Conservation (phyloP, 2,888 invertebrate species). For the Rhimphoctona megacephalus region DNA sequence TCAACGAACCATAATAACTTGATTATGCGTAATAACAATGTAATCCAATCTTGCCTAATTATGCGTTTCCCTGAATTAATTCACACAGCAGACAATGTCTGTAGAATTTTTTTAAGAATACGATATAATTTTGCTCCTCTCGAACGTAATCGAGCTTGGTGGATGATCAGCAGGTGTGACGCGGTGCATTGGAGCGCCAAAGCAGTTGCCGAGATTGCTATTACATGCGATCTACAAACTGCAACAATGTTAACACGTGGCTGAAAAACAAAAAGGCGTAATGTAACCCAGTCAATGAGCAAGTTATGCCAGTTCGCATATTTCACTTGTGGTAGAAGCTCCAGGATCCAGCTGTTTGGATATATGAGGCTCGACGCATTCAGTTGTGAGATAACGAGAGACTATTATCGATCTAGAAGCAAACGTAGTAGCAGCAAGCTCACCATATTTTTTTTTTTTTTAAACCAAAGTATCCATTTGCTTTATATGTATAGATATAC, state of each 20-base stretch:
- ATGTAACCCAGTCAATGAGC: too few species aligned
- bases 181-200: slow-evolving; percentile 52
- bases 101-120: slow-evolving; percentile 3
- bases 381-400: slow-evolving; percentile 62
- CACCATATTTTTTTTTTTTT: slow-evolving; percentile 9
- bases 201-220: slow-evolving; percentile 55
- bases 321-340: slow-evolving; percentile 11
- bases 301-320: not conserved
- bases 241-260: slow-evolving; percentile 3
- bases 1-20: slow-evolving; percentile 10
- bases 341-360: slow-evolving; percentile 49
- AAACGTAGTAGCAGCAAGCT: slow-evolving; percentile 29
- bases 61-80: not conserved
- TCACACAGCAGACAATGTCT: slow-evolving; percentile 18
- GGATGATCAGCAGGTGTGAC: slow-evolving; percentile 65
- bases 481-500: not conserved
- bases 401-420: slow-evolving; percentile 63
- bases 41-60: not conserved
- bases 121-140: slow-evolving; percentile 28
- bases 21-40: slow-evolving; percentile 7
- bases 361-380: slow-evolving; percentile 31
- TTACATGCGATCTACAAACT: slow-evolving; percentile 29
- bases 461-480: not conserved
- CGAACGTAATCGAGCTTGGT: slow-evolving; percentile 25
- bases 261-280: not conserved